Percentiles rank a stretch among this genome's conserved stretches.
phyloP scores from a whole-genome alignment of 2,113 vertebrate species.

The Erythrolamprus reginae region DNA sequence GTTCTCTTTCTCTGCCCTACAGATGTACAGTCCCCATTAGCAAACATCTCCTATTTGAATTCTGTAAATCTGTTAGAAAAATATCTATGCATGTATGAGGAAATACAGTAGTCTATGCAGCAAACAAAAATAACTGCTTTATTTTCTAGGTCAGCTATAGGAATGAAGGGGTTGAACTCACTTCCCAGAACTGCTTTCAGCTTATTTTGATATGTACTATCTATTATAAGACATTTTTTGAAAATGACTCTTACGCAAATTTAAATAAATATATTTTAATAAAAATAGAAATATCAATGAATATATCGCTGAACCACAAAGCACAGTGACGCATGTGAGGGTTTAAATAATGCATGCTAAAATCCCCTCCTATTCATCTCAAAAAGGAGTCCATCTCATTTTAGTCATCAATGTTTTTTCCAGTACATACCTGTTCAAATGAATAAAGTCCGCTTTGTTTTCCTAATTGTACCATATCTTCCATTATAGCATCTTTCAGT shows the following conservation, averaged over 20 bases:
- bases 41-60: neutral
- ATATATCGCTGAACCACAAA: neutral
- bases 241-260: neutral
- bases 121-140: constrained; percentile 32
- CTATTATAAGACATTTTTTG: neutral
- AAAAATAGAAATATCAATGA: neutral
- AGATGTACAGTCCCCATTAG: neutral
- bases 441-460: constrained; percentile 92
- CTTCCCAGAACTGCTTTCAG: constrained; percentile 29
- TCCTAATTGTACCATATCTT: constrained; percentile 89
- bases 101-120: constrained; percentile 9
- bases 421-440: constrained; percentile 87
- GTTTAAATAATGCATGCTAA: neutral
- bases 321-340: neutral
- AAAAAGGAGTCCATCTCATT: neutral
- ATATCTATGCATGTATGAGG: constrained; percentile 31
- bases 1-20: neutral
- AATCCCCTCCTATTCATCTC: neutral
- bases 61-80: constrained; percentile 16
- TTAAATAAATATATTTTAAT: neutral
- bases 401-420: neutral
- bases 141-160: constrained; percentile 30
- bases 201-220: neutral
- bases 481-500: constrained; percentile 86
- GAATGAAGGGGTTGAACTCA: constrained; percentile 30